Evolutionary conservation across 2,797 vertebrate genomes (phyloP).

Genomic region (Brotula barbata): DNA sequence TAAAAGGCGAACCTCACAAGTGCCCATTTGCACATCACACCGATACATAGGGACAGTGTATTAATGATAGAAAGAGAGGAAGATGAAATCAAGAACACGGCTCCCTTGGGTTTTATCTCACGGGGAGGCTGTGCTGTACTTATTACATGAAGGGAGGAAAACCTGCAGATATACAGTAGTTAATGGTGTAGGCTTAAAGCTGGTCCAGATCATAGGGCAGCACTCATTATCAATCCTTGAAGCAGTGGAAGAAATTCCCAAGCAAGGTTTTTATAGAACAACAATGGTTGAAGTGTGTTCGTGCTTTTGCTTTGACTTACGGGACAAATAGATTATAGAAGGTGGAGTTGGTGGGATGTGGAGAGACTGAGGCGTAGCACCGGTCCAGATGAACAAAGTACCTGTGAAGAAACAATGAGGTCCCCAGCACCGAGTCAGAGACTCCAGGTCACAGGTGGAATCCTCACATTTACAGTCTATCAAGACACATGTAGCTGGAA

Average conservation of each 20-base stretch:
- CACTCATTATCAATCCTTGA: constrained; percentile 26
- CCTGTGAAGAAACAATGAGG: constrained; percentile 60
- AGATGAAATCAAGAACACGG: constrained; percentile 29
- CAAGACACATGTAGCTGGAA: constrained; percentile 20
- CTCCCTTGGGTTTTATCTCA: constrained; percentile 37
- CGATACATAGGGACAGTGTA: constrained; percentile 51
- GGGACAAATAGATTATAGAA: constrained; percentile 77
- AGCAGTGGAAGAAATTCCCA: constrained; percentile 12
- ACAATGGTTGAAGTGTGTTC: constrained; percentile 6
- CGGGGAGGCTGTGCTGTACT: constrained; percentile 17
- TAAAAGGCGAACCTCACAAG: constrained; percentile 62
- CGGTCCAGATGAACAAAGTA: constrained; percentile 77
- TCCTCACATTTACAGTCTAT: constrained; percentile 44
- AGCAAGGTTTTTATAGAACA: constrained; percentile 2
- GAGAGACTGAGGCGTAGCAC: constrained; percentile 74
- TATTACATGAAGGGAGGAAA: constrained; percentile 22
- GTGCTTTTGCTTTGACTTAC: constrained; percentile 61
- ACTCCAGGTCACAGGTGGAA: constrained; percentile 62
- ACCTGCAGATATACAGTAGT: constrained; percentile 17
- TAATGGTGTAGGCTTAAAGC: constrained; percentile 39
- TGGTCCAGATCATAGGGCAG: constrained; percentile 7
- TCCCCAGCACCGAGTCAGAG: constrained; percentile 59
- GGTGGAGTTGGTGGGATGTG: constrained; percentile 68
- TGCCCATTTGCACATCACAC: constrained; percentile 53
- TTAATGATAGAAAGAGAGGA: constrained; percentile 44